Evolutionary conservation across 92 coral and sea anemone species (phyloP).

Genomic region (Phenganax marumi): DNA sequence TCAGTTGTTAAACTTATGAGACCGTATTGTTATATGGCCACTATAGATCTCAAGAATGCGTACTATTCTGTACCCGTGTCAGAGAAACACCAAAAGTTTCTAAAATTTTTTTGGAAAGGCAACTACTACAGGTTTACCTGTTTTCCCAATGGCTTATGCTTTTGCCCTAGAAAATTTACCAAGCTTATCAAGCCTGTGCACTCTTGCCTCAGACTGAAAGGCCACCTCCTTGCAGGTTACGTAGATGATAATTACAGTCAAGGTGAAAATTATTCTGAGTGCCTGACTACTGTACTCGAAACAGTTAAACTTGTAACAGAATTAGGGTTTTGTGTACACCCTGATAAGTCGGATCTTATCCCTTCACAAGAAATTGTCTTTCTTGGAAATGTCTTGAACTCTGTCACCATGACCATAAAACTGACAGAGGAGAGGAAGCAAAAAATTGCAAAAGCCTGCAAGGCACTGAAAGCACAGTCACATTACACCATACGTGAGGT

Average conservation of each 20-base stretch:
- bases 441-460: neutral
- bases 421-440: neutral
- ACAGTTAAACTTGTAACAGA: slow-evolving; percentile 5
- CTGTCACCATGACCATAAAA: neutral
- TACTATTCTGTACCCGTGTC: neutral
- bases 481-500: neutral
- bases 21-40: neutral
- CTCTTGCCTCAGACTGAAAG: neutral
- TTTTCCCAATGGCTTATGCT: slow-evolving; percentile 7
- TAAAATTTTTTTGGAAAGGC: slow-evolving; percentile 12
- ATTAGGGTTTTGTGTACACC: slow-evolving; percentile 3
- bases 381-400: slow-evolving; percentile 2
- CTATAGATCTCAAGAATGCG: neutral
- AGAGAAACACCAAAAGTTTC: neutral
- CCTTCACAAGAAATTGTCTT: slow-evolving; percentile 3
- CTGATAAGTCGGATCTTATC: neutral
- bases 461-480: neutral
- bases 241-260: slow-evolving; percentile 1
- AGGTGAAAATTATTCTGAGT: neutral
- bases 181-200: slow-evolving; percentile 6
- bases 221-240: neutral
- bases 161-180: slow-evolving; percentile 11
- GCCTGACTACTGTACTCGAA: slow-evolving; percentile 1
- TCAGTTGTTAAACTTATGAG: slow-evolving; percentile 4
- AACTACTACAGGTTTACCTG: slow-evolving; percentile 1